Evolutionary conservation across 2,888 invertebrate genomes (phyloP), one percentile per base, ranked within the genome.

Genomic region (Byasa hedistus): DNA sequence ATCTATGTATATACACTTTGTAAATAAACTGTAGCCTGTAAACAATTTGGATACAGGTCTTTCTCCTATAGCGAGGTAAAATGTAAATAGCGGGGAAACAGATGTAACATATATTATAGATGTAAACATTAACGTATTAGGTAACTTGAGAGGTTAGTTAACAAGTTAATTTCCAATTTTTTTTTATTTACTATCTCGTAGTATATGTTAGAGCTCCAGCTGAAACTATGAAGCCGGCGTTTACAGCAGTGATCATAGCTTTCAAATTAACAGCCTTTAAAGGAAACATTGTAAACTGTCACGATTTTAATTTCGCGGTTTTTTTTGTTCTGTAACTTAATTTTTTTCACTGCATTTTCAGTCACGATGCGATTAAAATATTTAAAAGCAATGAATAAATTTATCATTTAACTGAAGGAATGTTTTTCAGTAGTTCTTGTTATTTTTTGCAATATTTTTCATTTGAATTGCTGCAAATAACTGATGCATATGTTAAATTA

Each of bases 1-100:
- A 65, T 69, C 70, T 57, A 62, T 77, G 77, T 77, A 76, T 71
- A 70, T 68, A 66, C 32, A 55, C 64, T 69, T 63, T 79, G 79
- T 78, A 79, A 64, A 79, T 79, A 79, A 69, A 72, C 73, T 68
- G 65, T 71, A 70, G 27, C 24, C 52, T 39, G 51, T 10, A 60
- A 32, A 56, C 48, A 55, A 65, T 65, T 62, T 67, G 66, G 61
- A 68, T 44, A 55, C 61, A 66, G 66, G 58, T 63, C n/a, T 32
- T 21, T 59, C 56, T 21, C 23, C n/a, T 36, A 59, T 55, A 48
- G 58, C 19, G 39, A 58, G 54, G 21, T 66, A 52, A 64, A 52
- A 27, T 67, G 63, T 68, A 64, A 64, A 68, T 68, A 68, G 52
- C 59, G 39, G 27, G 57, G 21, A 52, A 57, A 51, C 52, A 39